Percentiles rank a stretch among this genome's conserved stretches.
Evolutionary conservation across 2,888 invertebrate species (phyloP).

Genomic region (Lithophane socia): DNA sequence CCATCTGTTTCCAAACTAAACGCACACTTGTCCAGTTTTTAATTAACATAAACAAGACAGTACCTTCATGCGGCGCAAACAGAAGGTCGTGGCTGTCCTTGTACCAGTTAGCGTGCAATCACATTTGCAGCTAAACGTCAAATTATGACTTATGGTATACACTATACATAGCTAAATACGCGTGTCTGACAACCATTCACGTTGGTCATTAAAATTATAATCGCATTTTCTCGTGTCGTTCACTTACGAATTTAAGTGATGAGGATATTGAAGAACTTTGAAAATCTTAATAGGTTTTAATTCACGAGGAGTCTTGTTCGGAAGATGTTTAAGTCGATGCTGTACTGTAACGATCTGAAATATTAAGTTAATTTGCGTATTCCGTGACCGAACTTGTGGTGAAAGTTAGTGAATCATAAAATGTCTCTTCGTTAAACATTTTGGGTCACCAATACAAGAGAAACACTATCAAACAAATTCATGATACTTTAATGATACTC

Average conservation of each 20-base stretch:
- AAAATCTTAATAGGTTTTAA: background rate
- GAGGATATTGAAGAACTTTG: constrained; percentile 19
- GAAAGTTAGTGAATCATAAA: constrained; percentile 21
- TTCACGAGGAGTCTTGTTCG: background rate
- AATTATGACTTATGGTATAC: constrained; percentile 74
- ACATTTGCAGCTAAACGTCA: constrained; percentile 81
- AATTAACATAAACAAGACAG: constrained; percentile 72
- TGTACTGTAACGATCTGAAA: background rate
- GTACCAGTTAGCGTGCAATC: constrained; percentile 83
- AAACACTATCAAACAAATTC: background rate
- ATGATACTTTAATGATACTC: background rate
- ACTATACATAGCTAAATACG: constrained; percentile 52
- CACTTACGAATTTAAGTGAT: constrained; percentile 10
- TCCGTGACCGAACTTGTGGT: background rate
- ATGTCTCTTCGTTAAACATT: constrained; percentile 5
- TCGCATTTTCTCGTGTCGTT: constrained; percentile 37
- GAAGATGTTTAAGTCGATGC: background rate
- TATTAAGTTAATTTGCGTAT: background rate
- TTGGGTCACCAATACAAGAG: background rate
- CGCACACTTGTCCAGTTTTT: constrained; percentile 47
- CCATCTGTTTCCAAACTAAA: constrained; percentile 33
- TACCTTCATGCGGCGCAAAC: constrained; percentile 74
- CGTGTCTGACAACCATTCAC: constrained; percentile 47
- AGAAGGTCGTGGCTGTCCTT: constrained; percentile 80
- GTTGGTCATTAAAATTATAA: constrained; percentile 26